phyloP scores from a whole-genome alignment of 2,113 vertebrate species.

The Eudyptes chrysolophus region DNA sequence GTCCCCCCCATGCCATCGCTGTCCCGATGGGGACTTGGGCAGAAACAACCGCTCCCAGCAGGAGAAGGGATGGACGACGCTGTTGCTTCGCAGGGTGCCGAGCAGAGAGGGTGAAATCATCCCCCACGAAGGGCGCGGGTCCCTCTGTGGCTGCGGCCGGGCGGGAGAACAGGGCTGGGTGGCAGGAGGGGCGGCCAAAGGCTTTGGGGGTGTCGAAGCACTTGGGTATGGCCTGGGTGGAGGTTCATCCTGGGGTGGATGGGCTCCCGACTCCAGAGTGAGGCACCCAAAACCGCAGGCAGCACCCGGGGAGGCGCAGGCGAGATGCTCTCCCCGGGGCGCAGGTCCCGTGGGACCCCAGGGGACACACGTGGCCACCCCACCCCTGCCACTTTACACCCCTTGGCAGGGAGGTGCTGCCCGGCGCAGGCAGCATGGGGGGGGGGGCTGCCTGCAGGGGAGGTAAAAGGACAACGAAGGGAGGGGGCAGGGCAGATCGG shows the following conservation, averaged over 20 bases:
- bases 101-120: background rate
- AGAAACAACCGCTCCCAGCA: background rate
- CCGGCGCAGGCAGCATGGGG: fast-evolving
- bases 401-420: background rate
- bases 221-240: background rate
- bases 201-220: background rate
- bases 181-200: background rate
- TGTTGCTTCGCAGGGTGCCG: background rate
- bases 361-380: background rate
- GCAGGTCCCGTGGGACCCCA: background rate
- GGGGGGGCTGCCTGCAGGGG: background rate
- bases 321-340: background rate
- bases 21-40: background rate
- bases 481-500: fast-evolving
- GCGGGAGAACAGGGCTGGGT: background rate
- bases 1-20: background rate
- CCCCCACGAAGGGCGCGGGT: background rate
- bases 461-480: background rate
- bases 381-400: background rate
- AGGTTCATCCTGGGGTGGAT: background rate
- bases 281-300: background rate
- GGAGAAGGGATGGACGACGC: background rate
- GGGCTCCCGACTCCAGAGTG: background rate
- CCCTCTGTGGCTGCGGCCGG: fast-evolving
- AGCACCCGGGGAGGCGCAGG: background rate